A percentile compares a stretch with the other conserved stretches of the same genome.
phyloP scores from a whole-genome alignment of 2,888 invertebrate species.

The Oxytorus armatus region DNA sequence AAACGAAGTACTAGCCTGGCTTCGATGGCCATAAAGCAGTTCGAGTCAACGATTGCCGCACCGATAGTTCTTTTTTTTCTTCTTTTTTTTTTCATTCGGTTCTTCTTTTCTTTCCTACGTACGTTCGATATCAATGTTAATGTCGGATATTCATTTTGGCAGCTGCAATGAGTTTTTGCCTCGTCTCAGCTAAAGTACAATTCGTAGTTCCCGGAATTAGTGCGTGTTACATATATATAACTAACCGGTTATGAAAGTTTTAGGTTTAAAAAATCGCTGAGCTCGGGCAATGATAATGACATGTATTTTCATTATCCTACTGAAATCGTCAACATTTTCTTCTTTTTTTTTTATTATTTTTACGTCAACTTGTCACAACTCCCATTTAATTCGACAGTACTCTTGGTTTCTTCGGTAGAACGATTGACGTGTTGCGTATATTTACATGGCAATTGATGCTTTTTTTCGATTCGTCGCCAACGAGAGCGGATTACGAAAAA shows the following conservation, averaged over 20 bases:
- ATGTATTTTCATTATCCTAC: slow-evolving; percentile 56
- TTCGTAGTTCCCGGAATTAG: slow-evolving; percentile 70
- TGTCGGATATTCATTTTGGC: slow-evolving; percentile 70
- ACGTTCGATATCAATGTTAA: slow-evolving; percentile 34
- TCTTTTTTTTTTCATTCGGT: slow-evolving; percentile 16
- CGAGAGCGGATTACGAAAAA: background rate
- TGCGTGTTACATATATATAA: slow-evolving; percentile 65
- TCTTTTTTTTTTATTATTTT: slow-evolving; percentile 16
- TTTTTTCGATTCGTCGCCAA: slow-evolving; percentile 5
- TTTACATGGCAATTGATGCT: slow-evolving; percentile 5
- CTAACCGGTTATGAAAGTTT: slow-evolving; percentile 71
- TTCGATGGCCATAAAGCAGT: slow-evolving; percentile 56
- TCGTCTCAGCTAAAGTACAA: slow-evolving; percentile 76
- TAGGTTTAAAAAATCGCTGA: slow-evolving; percentile 67
- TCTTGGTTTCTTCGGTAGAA: background rate
- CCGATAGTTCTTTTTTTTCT: slow-evolving; percentile 44
- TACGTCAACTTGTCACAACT: background rate
- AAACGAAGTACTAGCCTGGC: slow-evolving; percentile 42
- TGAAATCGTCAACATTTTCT: slow-evolving; percentile 40
- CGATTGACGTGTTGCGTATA: slow-evolving; percentile 28
- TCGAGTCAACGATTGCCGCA: slow-evolving; percentile 62
- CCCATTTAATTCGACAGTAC: background rate
- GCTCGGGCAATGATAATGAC: slow-evolving; percentile 54
- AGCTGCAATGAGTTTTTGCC: slow-evolving; percentile 72
- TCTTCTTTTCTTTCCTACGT: slow-evolving; percentile 5